Base-by-base conservation (phyloP, 1,140 invertebrate species). In the Rhagoletis pomonella region DNA sequence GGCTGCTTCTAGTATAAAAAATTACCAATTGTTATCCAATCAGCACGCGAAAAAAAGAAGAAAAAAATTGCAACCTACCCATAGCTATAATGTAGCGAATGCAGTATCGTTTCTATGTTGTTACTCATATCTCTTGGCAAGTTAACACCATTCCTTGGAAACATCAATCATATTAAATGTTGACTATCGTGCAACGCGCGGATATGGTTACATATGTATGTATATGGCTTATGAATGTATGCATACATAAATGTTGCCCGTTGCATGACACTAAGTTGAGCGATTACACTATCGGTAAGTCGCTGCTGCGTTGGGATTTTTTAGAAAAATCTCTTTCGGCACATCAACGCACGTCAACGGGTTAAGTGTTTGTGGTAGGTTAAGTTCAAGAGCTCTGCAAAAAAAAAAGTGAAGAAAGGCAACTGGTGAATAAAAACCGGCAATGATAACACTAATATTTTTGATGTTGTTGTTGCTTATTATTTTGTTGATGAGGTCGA, bases 301-400 rank as follows among this genome's bases (percentile, higher is more conserved):
- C 44, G 67, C 39, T 73, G 67, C 17, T 1, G 67, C 42, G 12
- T 47, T 73, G 10, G 67, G 14, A 73, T 14, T 73, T 73, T 47
- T 39, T 12, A 42, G 47, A 19, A 81, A 55, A 14, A 81, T 81
- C 73, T 81, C 47, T 81, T 81, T 10, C 47, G 10, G 73, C 19
- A 81, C 17, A 81, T 55, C 73, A 81, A 81, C 73, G 44, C 73
- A 81, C 47, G 73, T 81, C 73, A 81, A 12, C 73, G 9, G 73
- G 73, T 81, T 81, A 81, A 81, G 73, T 81, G 17, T 81, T 44
- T 55, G 44, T 81, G 47, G 73, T 47, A 81, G 73, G 73, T 81
- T 81, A 81, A 81, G 73, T 55, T 81, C 73, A 81, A n/a, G 12
- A 17, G 67, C 42, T 29, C 29, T n/a, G 67, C 67, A 73, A 17